Conservation (phyloP, 2,888 invertebrate genomes). For the Nymphalis c-album region DNA sequence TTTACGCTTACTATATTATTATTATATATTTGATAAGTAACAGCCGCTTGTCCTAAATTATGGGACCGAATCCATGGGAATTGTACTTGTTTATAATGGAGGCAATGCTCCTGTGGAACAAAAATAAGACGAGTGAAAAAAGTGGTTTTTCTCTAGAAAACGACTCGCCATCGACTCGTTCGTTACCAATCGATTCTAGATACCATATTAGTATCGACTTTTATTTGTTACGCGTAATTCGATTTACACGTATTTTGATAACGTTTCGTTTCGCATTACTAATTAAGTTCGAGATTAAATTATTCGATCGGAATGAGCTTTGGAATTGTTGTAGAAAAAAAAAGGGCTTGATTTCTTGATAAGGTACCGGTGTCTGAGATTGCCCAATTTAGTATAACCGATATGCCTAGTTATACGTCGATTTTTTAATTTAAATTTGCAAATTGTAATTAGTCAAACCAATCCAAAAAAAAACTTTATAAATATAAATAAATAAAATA, state of each 20-base stretch:
- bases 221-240: slow-evolving; percentile 33
- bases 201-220: slow-evolving; percentile 39
- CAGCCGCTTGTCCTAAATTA: slow-evolving; percentile 33
- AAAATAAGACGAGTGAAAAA: slow-evolving; percentile 66
- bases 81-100: slow-evolving; percentile 61
- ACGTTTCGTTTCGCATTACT: slow-evolving; percentile 20
- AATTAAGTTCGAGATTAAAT: slow-evolving; percentile 8
- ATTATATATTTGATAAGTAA: not conserved
- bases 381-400: not conserved
- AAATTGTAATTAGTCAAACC: no score
- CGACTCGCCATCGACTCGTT: slow-evolving; percentile 64
- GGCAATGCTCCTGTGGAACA: slow-evolving; percentile 71
- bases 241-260: slow-evolving; percentile 29
- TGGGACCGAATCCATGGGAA: slow-evolving; percentile 45
- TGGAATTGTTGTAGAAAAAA: not conserved
- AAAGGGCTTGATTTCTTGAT: not conserved
- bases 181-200: slow-evolving; percentile 61
- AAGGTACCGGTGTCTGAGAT: slow-evolving; percentile 6
- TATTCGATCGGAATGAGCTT: not conserved
- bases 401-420: no score
- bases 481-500: not conserved
- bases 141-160: slow-evolving; percentile 70
- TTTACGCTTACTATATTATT: no score
- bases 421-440: no score
- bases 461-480: no score